Base-by-base conservation (phyloP, 2,113 vertebrate species). In the Rhabdomys dilectus region DNA sequence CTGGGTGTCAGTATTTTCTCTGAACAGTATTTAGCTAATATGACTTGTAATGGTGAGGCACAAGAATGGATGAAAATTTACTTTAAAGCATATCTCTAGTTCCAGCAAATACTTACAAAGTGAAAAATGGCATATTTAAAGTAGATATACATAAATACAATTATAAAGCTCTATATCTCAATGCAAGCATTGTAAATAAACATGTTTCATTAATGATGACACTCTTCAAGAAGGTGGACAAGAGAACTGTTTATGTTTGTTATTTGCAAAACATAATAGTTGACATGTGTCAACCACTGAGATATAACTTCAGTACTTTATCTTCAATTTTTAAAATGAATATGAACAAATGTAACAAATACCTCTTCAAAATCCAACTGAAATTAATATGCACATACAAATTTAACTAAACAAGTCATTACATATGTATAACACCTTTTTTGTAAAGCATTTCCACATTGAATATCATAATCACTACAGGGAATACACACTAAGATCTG, bases 391-490 rank as follows among this genome's bases (percentile, higher is more conserved):
- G 9, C 5, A 58, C 51, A 58, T 24, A 80, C 4, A 56, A 81
- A 10, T 19, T 81, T 81, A 56, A 58, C 51, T 21, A 81, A 81
- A 58, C 24, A 81, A n/a, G 51, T 82, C n/a, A 58, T 58, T 87
- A 84, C 22, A 78, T 91, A 36, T 39, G 45, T 76, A 34, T 51
- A 72, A 45, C 7, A 88, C 3, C 10, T 91, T 92, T 82, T 73
- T 72, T 22, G 15, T 76, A 89, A 75, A 16, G 51, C 45, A 91
- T 89, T 93, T 86, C 26, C 17, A 91, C 16, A 85, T 0, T 86
- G 62, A 78, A 56, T n/a, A 66, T 81, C 66, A 94, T 48, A 95
- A 89, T 94, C 34, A 91, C 17, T 24, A 87, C 66, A 31, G 42
- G 66, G 26, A 48, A 90, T 87, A 91, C 72, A 86, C 73, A 82